Evolutionary conservation across 2,888 invertebrate genomes (phyloP).

Genomic region (Drosophila ustulata): DNA sequence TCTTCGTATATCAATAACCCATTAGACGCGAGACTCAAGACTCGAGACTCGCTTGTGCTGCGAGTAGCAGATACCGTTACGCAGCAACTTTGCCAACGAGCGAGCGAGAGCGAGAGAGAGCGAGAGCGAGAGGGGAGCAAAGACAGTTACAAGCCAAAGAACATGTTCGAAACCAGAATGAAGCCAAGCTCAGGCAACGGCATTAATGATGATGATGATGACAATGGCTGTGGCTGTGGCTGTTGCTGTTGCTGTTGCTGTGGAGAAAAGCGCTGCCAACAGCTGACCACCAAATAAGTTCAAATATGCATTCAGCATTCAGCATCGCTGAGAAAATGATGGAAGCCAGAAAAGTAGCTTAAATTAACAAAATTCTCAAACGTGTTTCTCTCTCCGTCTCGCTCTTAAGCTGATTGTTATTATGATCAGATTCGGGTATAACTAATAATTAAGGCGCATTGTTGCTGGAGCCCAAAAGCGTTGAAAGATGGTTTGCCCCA

Average conservation of each 20-base stretch:
- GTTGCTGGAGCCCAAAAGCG: constrained; percentile 35
- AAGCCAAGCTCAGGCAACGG: constrained; percentile 45
- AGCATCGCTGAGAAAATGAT: constrained; percentile 15
- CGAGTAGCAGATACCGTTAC: constrained; percentile 75
- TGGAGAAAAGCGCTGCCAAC: constrained; percentile 7
- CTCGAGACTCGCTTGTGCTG: not conserved
- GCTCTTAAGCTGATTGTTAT: constrained; percentile 56
- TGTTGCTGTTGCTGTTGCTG: no score
- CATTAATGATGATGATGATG: constrained; percentile 58
- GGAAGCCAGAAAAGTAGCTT: constrained; percentile 58
- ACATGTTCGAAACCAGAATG: constrained; percentile 62
- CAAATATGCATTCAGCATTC: constrained; percentile 43
- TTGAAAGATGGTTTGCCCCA: constrained; percentile 4
- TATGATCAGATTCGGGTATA: constrained; percentile 65
- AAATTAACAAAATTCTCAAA: constrained; percentile 58
- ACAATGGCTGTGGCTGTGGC: constrained; percentile 32
- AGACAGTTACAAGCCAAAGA: constrained; percentile 46
- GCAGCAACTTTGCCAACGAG: constrained; percentile 66
- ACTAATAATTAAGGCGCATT: constrained; percentile 74
- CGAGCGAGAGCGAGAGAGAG: constrained; percentile 5
- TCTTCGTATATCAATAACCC: constrained; percentile 69
- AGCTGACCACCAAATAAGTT: constrained; percentile 54
- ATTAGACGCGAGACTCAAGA: constrained; percentile 46
- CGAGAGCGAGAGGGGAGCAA: not conserved
- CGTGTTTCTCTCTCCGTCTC: constrained; percentile 48